Conservation (phyloP, 2,888 invertebrate genomes). For the Parasteatoda lunata region DNA sequence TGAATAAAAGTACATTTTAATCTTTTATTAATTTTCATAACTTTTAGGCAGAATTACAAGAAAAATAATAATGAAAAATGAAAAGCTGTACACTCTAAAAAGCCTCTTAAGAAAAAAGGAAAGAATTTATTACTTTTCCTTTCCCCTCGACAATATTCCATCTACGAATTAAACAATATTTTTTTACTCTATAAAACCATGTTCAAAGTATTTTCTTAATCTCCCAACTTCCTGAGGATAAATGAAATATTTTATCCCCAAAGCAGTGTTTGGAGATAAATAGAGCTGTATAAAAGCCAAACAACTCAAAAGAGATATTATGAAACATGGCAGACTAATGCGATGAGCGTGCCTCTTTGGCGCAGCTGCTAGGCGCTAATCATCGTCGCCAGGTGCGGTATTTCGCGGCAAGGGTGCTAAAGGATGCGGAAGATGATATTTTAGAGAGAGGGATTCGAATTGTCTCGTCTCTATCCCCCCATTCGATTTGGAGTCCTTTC, state of each 20-base stretch:
- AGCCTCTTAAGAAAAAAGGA: no score
- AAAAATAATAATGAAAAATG: no score
- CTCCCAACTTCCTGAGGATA: no score
- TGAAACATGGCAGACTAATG: slow-evolving; percentile 35
- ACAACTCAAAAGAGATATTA: slow-evolving; percentile 50
- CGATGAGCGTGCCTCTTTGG: slow-evolving; percentile 22
- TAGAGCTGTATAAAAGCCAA: slow-evolving; percentile 63
- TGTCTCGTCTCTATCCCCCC: slow-evolving; percentile 14
- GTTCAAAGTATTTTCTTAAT: no score
- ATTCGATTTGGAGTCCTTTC: slow-evolving; percentile 10
- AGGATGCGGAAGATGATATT: slow-evolving; percentile 34
- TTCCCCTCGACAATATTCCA: no score
- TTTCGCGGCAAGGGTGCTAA: slow-evolving; percentile 40
- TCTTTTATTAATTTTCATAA: no score
- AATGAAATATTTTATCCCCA: not conserved
- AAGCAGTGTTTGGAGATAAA: slow-evolving; percentile 33
- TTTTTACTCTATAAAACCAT: no score
- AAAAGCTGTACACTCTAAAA: no score
- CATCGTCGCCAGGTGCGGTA: slow-evolving; percentile 62
- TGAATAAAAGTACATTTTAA: no score
- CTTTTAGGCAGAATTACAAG: no score
- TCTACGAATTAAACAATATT: no score
- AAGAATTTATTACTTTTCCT: no score
- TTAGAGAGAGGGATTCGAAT: not conserved
- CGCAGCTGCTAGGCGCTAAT: slow-evolving; percentile 63